Base-by-base conservation (phyloP, 2,113 vertebrate species). In the Hippocampus mohnikei region DNA sequence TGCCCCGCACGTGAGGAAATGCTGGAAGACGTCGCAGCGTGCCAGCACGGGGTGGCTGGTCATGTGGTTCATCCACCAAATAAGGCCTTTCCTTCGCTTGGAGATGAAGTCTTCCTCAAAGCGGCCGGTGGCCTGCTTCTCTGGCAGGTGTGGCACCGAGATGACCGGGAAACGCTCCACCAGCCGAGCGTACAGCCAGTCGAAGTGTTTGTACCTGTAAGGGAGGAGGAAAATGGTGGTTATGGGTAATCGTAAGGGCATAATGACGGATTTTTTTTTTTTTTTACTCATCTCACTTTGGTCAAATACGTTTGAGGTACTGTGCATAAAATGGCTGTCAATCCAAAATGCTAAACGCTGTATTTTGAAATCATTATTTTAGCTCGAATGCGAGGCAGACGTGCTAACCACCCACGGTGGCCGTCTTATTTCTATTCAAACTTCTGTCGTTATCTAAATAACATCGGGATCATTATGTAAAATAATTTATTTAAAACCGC, bases 21-120 rank as follows among this genome's bases (percentile, higher is more conserved):
- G 97, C 88, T 96, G 95, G 92, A 99, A 99, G 66, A 95, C 96
- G 0, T 98, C 94, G 0, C 96, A 98, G 77, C 93, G 95, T 0
- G 95, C 95, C 81, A 98, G 84, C 77, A 98, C 95, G 0, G 97
- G 96, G 82, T 99, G 96, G 80, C 94, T 97, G 76, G 92, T 95
- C 97, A 99, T 98, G 84, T 99, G 96, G 86, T 97, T 96, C 96
- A 98, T 98, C 97, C 97, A 99, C 95, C 96, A 98, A 0, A 96
- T 93, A 73, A 98, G 75, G 18, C 97, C 97, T 78, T 97, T 98
- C 78, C 96, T 91, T 50, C 97, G 93, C 81, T 98, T 99, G 67
- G 95, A 95, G 79, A 99, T 96, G 86, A 99, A 99, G 90, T 99
- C 97, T 89, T 98, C 96, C 81, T 98, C 96, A 0, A 99, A 99